Conservation (phyloP, 1,140 invertebrate species). For the Hycleus cichorii region DNA sequence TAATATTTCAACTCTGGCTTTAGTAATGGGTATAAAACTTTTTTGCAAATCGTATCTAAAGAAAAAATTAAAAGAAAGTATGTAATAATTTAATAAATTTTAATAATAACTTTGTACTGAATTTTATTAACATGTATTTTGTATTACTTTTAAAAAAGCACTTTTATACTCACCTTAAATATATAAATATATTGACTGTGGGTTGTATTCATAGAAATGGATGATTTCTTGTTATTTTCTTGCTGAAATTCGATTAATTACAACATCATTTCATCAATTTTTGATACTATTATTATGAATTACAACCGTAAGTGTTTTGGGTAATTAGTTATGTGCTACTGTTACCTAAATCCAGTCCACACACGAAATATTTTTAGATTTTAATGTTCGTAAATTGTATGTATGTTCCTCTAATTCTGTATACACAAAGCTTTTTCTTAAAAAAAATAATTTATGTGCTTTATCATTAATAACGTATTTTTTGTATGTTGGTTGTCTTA, state of each 20-base stretch:
- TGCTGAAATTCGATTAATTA: slow-evolving; percentile 8
- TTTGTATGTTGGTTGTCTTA: slow-evolving; percentile 7
- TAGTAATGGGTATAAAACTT: slow-evolving; percentile 14
- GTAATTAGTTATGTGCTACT: slow-evolving; percentile 15
- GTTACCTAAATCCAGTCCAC: slow-evolving; percentile 14
- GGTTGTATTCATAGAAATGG: slow-evolving; percentile 8
- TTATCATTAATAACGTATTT: background rate
- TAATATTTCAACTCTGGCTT: slow-evolving; percentile 2
- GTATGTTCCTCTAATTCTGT: slow-evolving; percentile 14
- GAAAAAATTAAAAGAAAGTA: slow-evolving; percentile 2
- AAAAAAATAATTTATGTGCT: slow-evolving; percentile 13
- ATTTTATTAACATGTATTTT: slow-evolving; percentile 23
- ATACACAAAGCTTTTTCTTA: slow-evolving; percentile 10
- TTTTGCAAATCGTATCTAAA: background rate
- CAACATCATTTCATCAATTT: background rate
- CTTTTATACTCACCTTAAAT: slow-evolving; percentile 20
- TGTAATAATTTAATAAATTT: slow-evolving; percentile 12
- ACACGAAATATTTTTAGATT: slow-evolving; percentile 12
- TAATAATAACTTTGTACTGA: slow-evolving; percentile 23
- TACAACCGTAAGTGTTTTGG: slow-evolving; percentile 11
- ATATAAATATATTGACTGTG: slow-evolving; percentile 10
- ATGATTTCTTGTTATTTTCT: slow-evolving; percentile 4
- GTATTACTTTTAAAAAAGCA: slow-evolving; percentile 25
- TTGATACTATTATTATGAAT: background rate
- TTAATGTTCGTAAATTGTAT: slow-evolving; percentile 15